Base-by-base conservation (phyloP, 2,113 vertebrate genomes). In the Nothobranchius furzeri region DNA sequence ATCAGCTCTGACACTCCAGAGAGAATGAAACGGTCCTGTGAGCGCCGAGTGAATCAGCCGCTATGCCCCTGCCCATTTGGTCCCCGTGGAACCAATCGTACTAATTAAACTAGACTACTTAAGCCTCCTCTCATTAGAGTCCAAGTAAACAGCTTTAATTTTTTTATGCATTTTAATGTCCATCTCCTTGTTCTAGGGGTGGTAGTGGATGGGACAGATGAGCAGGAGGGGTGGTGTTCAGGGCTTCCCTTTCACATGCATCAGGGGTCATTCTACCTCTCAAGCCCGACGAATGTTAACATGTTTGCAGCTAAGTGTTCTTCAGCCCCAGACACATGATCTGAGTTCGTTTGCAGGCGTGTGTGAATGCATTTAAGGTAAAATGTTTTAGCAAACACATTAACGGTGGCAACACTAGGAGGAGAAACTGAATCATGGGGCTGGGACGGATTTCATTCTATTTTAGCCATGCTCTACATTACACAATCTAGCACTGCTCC, bases 91-190 rank as follows among this genome's bases (percentile, higher is more conserved):
- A 83, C 81, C 85, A 85, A 83, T 87, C 80, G 87, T 78, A 83
- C 84, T 89, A 92, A 92, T 92, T 91, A 92, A 87, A 82, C 90
- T 83, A 76, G 89, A 92, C 87, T 83, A 83, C 92, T 84, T 88
- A 90, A 91, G 78, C 81, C 86, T 87, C 85, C 88, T 94, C 92
- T 94, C 93, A 94, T 95, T 94, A 96, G 92, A 80, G 93, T 89
- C 92, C 92, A 73, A 92, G 94, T 95, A 95, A 95, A 94, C 93
- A 95, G 92, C 89, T 77, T 90, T 94, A 93, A 94, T 94, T 94
- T 93, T 20, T 93, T 91, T 92, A 94, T 92, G 93, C 92, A 94
- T 95, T 94, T 96, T 95, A 95, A 96, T 95, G 92, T 91, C 87
- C 93, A 91, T 92, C 92, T 94, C 90, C 90, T 90, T 92, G 93